A percentile compares a stretch with the other conserved stretches of the same genome.
phyloP scores from a whole-genome alignment of 2,797 vertebrate species.

The Clarias fuscus region DNA sequence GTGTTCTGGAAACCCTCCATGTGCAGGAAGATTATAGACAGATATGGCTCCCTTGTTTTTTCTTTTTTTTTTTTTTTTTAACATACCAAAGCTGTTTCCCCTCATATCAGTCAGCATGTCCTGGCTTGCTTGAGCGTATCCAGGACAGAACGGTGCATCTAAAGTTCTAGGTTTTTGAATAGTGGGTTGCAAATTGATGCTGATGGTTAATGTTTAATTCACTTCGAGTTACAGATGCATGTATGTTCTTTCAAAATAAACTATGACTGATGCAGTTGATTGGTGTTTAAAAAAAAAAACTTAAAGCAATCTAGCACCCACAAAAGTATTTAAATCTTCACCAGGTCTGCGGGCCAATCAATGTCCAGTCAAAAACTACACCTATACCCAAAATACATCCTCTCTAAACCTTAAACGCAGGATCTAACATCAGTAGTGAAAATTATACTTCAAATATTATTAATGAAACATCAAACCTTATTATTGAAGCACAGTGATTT shows the following conservation, averaged over 20 bases:
- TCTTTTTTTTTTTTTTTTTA: too few relatives aligned
- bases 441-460: not conserved
- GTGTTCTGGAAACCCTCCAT: not conserved
- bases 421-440: not conserved
- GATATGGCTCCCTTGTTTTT: too few relatives aligned
- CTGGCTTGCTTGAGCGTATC: not conserved
- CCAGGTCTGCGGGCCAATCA: not conserved
- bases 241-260: not conserved
- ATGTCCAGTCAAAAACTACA: not conserved
- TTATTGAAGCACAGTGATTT: not conserved
- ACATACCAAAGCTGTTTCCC: not conserved
- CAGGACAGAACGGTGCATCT: not conserved
- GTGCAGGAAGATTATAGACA: not conserved
- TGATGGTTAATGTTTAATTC: not conserved
- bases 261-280: not conserved
- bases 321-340: not conserved
- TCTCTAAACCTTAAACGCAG: not conserved
- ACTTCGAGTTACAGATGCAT: not conserved
- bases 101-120: conserved; percentile 1
- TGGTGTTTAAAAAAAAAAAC: not conserved
- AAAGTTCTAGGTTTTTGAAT: not conserved
- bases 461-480: not conserved
- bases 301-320: too few relatives aligned
- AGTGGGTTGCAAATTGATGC: not conserved
- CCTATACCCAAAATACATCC: not conserved